Evolutionary conservation across 2,888 invertebrate species (phyloP), one percentile per base, ranked within the genome.

Genomic region (Microplitis manilae): DNA sequence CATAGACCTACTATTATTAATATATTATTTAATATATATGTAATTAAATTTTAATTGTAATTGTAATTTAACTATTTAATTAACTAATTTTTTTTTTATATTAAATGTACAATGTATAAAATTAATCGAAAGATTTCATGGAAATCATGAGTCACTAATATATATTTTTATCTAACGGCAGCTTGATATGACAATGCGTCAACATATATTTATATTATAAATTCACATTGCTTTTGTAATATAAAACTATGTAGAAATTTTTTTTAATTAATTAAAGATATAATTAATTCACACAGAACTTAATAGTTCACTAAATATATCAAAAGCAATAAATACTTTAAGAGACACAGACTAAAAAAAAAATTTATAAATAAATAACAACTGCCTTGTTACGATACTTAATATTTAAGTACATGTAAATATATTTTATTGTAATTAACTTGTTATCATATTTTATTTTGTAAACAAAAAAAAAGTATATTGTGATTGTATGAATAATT

Each of bases 111-210:
- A 40, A 40, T 41, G 41, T 41, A 15, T 38, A 40, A 15, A 68
- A 17, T 40, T 15, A 30, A 40, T 15, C 30, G 30, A 30, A 30
- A 30, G n/a, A 30, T 64, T 30, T 20, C 20, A 40, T 9, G 50
- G 13, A 59, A 80, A 75, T 79, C 81, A 80, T 79, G 68, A 80
- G 78, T 81, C 79, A 80, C 80, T 79, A 79, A 80, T 79, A 80
- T 81, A 80, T 80, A 81, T 80, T 78, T 73, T 77, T 71, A 59
- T 15, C 67, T 74, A 60, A n/a, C 59, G 71, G 72, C 9, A 72
- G 8, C 38, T 61, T 64, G 0, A 40, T 62, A 64, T 59, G 30
- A 30, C 15, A 7, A 17, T 15, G n/a, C 20, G 15, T 15, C 64
- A 64, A 30, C 8, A 20, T 9, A 67, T 20, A 20, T 67, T 30